phyloP scores from a whole-genome alignment of 2,888 invertebrate species.

The Tachina lurida region DNA sequence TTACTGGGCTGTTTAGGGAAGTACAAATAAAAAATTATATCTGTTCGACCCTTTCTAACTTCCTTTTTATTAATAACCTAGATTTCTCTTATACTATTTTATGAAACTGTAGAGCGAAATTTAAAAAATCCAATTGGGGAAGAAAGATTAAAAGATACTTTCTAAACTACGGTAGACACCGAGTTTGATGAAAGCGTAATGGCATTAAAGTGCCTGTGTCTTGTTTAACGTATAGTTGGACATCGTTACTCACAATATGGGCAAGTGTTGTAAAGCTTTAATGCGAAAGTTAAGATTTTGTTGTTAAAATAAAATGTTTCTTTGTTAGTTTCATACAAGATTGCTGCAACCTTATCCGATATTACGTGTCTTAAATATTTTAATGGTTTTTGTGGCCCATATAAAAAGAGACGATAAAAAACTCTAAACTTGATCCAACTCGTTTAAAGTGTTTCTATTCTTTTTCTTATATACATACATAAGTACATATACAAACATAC shows the following conservation, averaged over 20 bases:
- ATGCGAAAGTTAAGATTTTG: not conserved
- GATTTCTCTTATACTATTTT: no score
- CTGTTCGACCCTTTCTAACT: no score
- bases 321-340: not conserved
- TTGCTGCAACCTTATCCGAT: not conserved
- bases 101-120: no score
- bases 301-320: not conserved
- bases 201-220: no score
- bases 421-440: constrained; percentile 10
- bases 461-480: not conserved
- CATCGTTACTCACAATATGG: not conserved
- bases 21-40: no score
- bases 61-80: no score
- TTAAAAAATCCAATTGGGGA: no score
- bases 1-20: no score
- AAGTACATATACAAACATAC: not conserved
- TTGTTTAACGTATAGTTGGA: no score
- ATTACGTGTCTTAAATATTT: constrained; percentile 14
- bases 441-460: not conserved
- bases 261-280: not conserved
- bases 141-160: no score
- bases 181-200: no score
- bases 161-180: no score
- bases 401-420: constrained; percentile 13
- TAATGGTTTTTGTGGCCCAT: constrained; percentile 43